Conservation (phyloP, 2,888 invertebrate species). For the Andrena chrysosceles region DNA sequence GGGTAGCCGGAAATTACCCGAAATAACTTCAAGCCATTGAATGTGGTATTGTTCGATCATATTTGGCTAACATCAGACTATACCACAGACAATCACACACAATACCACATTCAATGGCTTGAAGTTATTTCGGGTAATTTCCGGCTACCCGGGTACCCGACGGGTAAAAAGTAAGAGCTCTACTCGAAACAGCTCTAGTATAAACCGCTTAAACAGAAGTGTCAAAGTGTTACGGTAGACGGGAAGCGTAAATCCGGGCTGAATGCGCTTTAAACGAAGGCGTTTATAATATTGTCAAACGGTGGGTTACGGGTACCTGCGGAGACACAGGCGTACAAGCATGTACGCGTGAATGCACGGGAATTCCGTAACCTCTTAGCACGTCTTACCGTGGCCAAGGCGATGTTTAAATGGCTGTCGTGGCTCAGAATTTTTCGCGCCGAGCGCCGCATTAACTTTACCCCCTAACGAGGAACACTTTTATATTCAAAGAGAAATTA, state of each 20-base stretch:
- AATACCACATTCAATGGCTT: too few relatives aligned
- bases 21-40: too few relatives aligned
- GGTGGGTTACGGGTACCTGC: constrained; percentile 53
- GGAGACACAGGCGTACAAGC: background rate
- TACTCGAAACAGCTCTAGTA: too few relatives aligned
- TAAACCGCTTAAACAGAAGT: constrained; percentile 27
- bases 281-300: constrained; percentile 74
- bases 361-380: constrained; percentile 37
- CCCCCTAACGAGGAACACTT: background rate
- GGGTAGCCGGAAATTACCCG: too few relatives aligned
- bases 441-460: background rate
- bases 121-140: too few relatives aligned
- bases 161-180: too few relatives aligned
- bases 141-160: too few relatives aligned
- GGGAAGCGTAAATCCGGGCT: constrained; percentile 43
- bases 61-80: too few relatives aligned
- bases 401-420: constrained; percentile 35
- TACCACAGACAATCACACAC: too few relatives aligned
- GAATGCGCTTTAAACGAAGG: constrained; percentile 74
- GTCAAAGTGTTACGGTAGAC: constrained; percentile 19
- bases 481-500: background rate
- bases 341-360: constrained; percentile 14
- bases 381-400: constrained; percentile 28
- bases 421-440: background rate
- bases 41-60: too few relatives aligned